Base-by-base conservation (phyloP, 2,113 vertebrate genomes). In the Lates calcarifer region DNA sequence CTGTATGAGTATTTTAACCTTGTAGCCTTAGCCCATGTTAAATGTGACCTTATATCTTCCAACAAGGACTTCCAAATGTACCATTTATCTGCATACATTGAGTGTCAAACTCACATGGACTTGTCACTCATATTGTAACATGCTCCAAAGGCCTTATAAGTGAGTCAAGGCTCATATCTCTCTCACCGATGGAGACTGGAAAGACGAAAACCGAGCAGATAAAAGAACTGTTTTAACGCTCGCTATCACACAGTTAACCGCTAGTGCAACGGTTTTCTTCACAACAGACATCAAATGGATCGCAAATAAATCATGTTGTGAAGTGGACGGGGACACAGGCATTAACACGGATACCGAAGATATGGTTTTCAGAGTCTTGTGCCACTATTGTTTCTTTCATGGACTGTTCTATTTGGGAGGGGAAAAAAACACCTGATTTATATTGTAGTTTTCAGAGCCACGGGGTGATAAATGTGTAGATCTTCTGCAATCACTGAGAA, bases 11-110 rank as follows among this genome's bases (percentile, higher is more conserved):
- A 35, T 75, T 61, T 43, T 5, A 60, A 37, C 45, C 24, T 29
- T 57, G 51, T 74, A 57, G 29, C 43, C 53, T 65, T 45, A 24
- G 56, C n/a, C 22, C 18, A 13, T 20, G 35, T 49, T 75, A 11
- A 79, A 68, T 65, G 57, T 83, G 49, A 86, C n/a, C 58, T 49
- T 53, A 26, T 43, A 28, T 35, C 58, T 82, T 76, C 69, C 9
- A 20, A 28, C n/a, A 51, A 35, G 31, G 56, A 86, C 60, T 71
- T 81, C 53, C 77, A 73, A 26, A 18, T 74, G 22, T 73, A 67
- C 72, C 39, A 45, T 68, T n/a, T 49, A 35, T 56, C 28, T 15
- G 28, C 41, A 43, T 56, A 22, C 56, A 53, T 15, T 29, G 39
- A 73, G 68, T 26, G 4, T 72, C 31, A 29, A 49, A 67, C 39